phyloP scores from a whole-genome alignment of 1,140 invertebrate genomes.

The Globodera rostochiensis region DNA sequence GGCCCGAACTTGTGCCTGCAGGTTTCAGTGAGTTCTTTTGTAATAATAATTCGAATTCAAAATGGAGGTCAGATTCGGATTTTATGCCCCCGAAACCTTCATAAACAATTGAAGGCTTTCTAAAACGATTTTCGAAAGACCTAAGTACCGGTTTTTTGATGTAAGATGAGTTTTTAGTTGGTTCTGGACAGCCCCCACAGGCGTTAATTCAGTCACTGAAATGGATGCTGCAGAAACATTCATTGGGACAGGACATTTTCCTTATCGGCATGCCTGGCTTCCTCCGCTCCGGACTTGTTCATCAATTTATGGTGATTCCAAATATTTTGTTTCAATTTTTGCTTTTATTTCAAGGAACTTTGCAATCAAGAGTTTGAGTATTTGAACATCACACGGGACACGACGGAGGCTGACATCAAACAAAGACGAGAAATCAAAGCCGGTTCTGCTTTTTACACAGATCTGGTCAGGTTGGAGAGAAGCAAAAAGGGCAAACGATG shows the following conservation, averaged over 20 bases:
- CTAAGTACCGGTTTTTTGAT: no score
- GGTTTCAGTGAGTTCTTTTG: slow-evolving; percentile 76
- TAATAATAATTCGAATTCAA: no score
- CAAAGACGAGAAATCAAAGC: slow-evolving; percentile 86
- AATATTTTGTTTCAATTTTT: not conserved
- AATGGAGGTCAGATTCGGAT: no score
- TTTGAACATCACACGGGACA: slow-evolving; percentile 87
- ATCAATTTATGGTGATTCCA: slow-evolving; percentile 73
- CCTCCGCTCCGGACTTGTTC: slow-evolving; percentile 76
- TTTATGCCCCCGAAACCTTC: no score
- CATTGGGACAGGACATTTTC: slow-evolving; percentile 90
- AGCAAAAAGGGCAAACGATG: no score
- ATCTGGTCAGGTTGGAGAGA: slow-evolving; percentile 75
- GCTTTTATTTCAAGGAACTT: slow-evolving; percentile 71
- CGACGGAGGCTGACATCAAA: slow-evolving; percentile 93
- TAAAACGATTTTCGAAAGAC: no score
- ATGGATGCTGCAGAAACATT: slow-evolving; percentile 70
- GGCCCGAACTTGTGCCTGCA: slow-evolving; percentile 79
- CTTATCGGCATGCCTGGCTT: slow-evolving; percentile 86
- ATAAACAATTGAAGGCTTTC: no score
- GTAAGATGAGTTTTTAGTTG: slow-evolving; percentile 16
- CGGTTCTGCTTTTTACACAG: slow-evolving; percentile 86
- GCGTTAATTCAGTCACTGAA: slow-evolving; percentile 43
- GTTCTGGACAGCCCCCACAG: slow-evolving; percentile 27
- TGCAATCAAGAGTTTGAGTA: slow-evolving; percentile 88